Evolutionary conservation across 2,797 vertebrate species (phyloP).

Genomic region (Eptatretus atami): DNA sequence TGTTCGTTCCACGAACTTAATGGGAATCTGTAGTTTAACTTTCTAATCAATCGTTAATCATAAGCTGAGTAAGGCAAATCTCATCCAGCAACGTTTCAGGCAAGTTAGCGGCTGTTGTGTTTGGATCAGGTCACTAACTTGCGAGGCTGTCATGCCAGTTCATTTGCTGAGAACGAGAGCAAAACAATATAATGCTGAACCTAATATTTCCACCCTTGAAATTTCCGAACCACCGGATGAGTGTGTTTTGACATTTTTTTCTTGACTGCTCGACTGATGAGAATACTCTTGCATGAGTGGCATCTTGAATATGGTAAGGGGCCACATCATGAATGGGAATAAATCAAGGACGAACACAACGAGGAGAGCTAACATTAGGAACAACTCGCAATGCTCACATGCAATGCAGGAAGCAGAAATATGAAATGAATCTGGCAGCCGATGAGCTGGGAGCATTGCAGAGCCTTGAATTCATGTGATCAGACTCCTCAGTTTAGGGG

Average conservation of each 20-base stretch:
- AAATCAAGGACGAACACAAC: conserved; percentile 9
- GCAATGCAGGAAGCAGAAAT: conserved; percentile 8
- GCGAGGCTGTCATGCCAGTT: neutral
- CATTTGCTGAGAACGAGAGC: conserved; percentile 1
- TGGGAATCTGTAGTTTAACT: conserved; percentile 9
- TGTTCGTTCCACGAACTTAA: neutral
- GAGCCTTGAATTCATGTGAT: no score
- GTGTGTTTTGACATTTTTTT: no score
- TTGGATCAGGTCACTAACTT: conserved; percentile 7
- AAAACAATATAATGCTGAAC: neutral
- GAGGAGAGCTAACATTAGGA: conserved; percentile 7
- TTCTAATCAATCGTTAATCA: conserved; percentile 5
- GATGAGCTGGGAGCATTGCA: no score
- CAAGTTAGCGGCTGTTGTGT: conserved; percentile 6
- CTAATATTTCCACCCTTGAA: conserved; percentile 1
- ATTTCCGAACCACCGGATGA: neutral
- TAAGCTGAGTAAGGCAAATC: conserved; percentile 7
- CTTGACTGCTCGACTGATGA: conserved; percentile 9
- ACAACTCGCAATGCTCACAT: conserved; percentile 9
- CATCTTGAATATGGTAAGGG: neutral
- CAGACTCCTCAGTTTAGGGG: no score
- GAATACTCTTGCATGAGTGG: conserved; percentile 7
- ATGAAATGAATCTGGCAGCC: conserved; percentile 9
- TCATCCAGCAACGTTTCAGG: conserved; percentile 7
- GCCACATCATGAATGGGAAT: conserved; percentile 8